These are phyloP conservation scores for Junonia oenone DNA, from an alignment of 2,888 invertebrate genomes.

Conservation along the genomic window DNA sequence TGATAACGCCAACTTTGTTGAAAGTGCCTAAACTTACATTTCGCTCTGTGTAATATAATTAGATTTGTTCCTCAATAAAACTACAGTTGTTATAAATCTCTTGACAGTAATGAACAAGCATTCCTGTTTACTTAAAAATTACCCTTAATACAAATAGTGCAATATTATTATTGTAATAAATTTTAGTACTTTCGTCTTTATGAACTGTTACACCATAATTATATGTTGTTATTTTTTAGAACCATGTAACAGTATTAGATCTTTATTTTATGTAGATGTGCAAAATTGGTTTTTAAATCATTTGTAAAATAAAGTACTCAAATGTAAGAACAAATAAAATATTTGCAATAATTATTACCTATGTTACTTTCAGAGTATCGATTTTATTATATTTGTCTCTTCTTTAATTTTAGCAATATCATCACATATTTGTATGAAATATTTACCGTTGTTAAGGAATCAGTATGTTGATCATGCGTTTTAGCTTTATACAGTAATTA, in stretches of 20 bases:
- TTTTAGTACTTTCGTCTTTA: no score
- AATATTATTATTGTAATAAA: no score
- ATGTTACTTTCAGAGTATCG: background rate
- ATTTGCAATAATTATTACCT: background rate
- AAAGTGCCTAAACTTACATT: constrained; percentile 3
- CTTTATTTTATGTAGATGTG: background rate
- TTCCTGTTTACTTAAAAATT: background rate
- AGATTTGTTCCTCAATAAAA: background rate
- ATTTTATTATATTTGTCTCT: background rate
- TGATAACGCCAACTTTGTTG: background rate
- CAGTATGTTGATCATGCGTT: constrained; percentile 30
- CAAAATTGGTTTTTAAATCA: background rate
- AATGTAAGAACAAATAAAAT: background rate
- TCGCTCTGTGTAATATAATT: background rate
- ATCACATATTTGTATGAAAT: constrained; percentile 19
- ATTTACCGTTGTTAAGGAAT: constrained; percentile 26
- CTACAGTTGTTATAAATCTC: background rate
- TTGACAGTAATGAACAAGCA: background rate
- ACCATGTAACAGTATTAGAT: no score
- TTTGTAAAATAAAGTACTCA: background rate
- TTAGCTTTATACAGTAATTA: constrained; percentile 22
- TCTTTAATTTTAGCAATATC: background rate
- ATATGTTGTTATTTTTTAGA: no score
- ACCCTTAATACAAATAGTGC: no score
- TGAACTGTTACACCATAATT: no score